Evolutionary conservation across 2,888 invertebrate species (phyloP), one percentile per base, ranked within the genome.

Genomic region (Acholoe squamosa): DNA sequence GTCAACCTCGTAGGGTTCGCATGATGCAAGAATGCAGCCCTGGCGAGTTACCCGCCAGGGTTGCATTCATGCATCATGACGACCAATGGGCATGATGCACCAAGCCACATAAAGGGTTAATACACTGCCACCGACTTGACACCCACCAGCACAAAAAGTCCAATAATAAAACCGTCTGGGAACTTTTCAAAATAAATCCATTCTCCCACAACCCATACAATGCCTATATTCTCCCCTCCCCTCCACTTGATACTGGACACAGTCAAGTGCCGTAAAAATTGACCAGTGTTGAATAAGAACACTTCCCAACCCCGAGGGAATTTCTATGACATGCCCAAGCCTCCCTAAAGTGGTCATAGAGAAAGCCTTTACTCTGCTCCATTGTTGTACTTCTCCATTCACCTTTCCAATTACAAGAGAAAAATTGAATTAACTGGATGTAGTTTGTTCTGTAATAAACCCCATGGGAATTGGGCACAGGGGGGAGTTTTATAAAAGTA

Each of bases 381-480:
- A 84, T 84, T 84, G 71, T 71, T 25, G 71, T 71, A 28, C 14
- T 71, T 5, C 43, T 1, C 84, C 7, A 33, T 14, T 22, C 71
- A 71, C 71, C 43, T 3, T 0, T 12, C 33, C 28, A 84, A 84
- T 84, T 84, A 84, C 43, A 84, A 51, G 43, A 61, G n/a, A 34
- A 51, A 84, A 43, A 84, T 84, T 84, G 84, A 84, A 84, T 84
- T 84, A 84, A 84, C 84, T 43, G 22, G 16, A n/a, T 84, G 84
- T 84, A 34, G 25, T 84, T 84, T 84, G 51, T 51, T 7, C 51
- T 43, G 51, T n/a, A 34, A 34, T 51, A 22, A 34, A 51, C 43
- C 84, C 77, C 84, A 10, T 84, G 84, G 84, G 84, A 84, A 84
- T 14, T 19, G 61, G 22, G 61, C 1, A 43, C 5, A 7, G 10